Conservation (phyloP, 2,888 invertebrate genomes). For the Cheilosia vernalis region DNA sequence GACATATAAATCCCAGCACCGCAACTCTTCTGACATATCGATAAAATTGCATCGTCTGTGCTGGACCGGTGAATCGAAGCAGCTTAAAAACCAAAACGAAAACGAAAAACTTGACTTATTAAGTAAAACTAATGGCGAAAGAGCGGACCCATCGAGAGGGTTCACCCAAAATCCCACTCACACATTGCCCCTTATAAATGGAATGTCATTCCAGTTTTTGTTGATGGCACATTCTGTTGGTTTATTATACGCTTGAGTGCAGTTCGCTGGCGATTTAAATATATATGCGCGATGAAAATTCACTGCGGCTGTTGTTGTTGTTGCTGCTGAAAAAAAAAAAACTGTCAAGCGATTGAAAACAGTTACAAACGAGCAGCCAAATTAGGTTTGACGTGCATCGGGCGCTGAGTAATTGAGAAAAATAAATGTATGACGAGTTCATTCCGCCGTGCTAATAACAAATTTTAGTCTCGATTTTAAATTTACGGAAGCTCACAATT, state of each 20-base stretch:
- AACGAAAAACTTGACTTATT: slow-evolving; percentile 23
- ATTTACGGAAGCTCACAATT: no score
- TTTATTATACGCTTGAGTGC: slow-evolving; percentile 13
- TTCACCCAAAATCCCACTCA: slow-evolving; percentile 21
- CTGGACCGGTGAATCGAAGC: neutral
- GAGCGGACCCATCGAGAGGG: neutral
- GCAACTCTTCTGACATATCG: slow-evolving; percentile 43
- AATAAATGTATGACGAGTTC: no score
- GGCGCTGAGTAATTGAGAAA: no score
- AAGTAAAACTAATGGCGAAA: slow-evolving; percentile 29
- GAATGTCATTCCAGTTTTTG: slow-evolving; percentile 23
- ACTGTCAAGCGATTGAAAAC: slow-evolving; percentile 21
- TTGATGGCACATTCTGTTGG: slow-evolving; percentile 20
- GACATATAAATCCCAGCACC: slow-evolving; percentile 49
- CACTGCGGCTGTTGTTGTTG: neutral
- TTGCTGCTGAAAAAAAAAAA: neutral
- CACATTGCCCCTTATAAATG: slow-evolving; percentile 7
- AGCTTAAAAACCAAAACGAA: slow-evolving; percentile 10
- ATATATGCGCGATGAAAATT: neutral
- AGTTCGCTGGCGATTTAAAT: slow-evolving; percentile 24
- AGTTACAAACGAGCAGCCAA: neutral
- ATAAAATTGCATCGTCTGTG: slow-evolving; percentile 34
- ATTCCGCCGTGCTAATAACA: no score
- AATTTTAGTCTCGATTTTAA: no score
- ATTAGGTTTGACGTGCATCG: neutral